A percentile compares a stretch with the other conserved stretches of the same genome.
phyloP scores from a whole-genome alignment of 2,113 vertebrate species.

The Nanorana parkeri region DNA sequence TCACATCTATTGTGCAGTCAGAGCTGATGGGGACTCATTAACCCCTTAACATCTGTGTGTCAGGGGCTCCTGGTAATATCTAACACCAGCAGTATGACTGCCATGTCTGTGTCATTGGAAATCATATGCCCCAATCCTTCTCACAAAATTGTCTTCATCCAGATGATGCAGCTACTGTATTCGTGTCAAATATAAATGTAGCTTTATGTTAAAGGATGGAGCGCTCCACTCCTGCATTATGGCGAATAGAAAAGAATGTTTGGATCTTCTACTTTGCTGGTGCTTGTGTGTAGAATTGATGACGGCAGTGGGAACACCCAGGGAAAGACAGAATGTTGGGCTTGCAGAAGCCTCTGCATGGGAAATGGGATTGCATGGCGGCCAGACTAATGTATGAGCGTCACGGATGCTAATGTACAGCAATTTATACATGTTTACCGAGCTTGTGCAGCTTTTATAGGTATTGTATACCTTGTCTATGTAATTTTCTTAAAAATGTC shows the following conservation, averaged over 20 bases:
- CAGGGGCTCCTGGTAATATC: too few species aligned
- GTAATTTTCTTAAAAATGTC: too few species aligned
- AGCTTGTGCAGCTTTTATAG: too few species aligned
- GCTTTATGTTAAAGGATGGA: background rate
- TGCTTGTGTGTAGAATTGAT: constrained; percentile 11
- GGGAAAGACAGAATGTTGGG: background rate
- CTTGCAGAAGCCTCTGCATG: constrained; percentile 4
- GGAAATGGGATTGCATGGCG: background rate
- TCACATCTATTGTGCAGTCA: too few species aligned
- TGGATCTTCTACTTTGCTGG: background rate
- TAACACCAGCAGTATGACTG: too few species aligned
- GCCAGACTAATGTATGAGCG: background rate
- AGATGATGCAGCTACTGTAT: background rate
- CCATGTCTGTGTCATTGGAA: too few species aligned
- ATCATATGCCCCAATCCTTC: too few species aligned
- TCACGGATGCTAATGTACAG: too few species aligned
- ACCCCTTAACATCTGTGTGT: too few species aligned
- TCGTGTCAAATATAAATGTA: background rate
- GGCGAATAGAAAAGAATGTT: background rate
- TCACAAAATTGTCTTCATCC: background rate
- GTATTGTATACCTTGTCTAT: too few species aligned
- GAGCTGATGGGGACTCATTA: too few species aligned
- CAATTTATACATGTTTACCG: too few species aligned
- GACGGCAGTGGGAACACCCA: constrained; percentile 40
- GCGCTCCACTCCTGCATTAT: background rate